Evolutionary conservation across 2,888 invertebrate genomes (phyloP).

Genomic region (Stegophylla sp.): DNA sequence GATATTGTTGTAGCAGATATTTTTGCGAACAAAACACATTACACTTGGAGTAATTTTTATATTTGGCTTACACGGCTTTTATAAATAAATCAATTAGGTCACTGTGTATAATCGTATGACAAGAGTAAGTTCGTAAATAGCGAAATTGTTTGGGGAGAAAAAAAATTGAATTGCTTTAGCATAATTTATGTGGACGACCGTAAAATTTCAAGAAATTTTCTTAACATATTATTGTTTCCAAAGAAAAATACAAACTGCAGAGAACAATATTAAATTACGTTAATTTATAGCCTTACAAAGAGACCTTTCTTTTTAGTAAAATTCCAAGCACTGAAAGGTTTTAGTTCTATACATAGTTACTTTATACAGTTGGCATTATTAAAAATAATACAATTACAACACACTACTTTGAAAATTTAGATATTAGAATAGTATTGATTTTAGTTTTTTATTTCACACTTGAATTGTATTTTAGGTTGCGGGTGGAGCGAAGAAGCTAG

Average conservation of each 20-base stretch:
- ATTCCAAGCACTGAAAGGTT: not conserved
- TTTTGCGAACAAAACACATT: not conserved
- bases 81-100: constrained; percentile 21
- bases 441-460: not conserved
- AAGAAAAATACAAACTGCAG: not conserved
- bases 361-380: not conserved
- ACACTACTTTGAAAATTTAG: not conserved
- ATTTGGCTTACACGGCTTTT: not conserved
- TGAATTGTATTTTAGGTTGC: no score
- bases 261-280: constrained; percentile 26
- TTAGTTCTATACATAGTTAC: no score
- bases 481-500: no score
- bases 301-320: not conserved
- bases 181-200: constrained; percentile 29
- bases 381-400: not conserved
- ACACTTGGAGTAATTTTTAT: constrained; percentile 3
- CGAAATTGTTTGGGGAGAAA: not conserved
- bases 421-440: not conserved
- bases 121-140: not conserved
- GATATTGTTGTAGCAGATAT: no score
- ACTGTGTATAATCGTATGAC: not conserved
- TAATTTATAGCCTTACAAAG: constrained; percentile 12
- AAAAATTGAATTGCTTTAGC: not conserved
- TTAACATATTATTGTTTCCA: not conserved
- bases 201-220: not conserved